phyloP scores from a whole-genome alignment of 2,797 vertebrate genomes.

The Sebastes alutus region DNA sequence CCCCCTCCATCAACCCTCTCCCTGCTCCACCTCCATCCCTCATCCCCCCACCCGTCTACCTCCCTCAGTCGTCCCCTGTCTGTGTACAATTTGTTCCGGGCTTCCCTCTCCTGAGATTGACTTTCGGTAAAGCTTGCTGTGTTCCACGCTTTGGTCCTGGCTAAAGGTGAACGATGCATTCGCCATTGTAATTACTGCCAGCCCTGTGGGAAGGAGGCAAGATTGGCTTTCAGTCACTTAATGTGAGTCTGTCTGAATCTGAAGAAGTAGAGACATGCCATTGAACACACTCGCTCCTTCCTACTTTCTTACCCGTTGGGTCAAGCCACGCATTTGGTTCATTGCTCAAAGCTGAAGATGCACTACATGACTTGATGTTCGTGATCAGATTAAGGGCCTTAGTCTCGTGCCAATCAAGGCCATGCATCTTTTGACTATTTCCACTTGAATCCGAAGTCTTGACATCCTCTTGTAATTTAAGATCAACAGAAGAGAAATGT shows the following conservation, averaged over 20 bases:
- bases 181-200: conserved; percentile 48
- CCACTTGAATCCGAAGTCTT: not conserved
- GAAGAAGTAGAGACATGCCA: conserved; percentile 13
- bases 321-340: not conserved
- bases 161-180: conserved; percentile 54
- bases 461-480: not conserved
- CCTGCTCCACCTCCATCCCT: not conserved
- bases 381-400: not conserved
- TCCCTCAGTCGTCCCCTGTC: not conserved
- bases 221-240: conserved; percentile 42
- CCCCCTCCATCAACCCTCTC: not conserved
- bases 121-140: conserved; percentile 10
- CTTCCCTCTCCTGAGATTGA: conserved; percentile 21
- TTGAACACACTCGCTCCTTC: conserved; percentile 17
- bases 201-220: conserved; percentile 25
- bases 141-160: conserved; percentile 2
- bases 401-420: not conserved
- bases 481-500: conserved; percentile 11
- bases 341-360: not conserved
- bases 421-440: not conserved
- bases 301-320: not conserved
- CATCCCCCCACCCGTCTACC: not conserved
- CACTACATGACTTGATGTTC: not conserved
- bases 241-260: conserved; percentile 18
- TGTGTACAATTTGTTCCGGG: conserved; percentile 15